A percentile compares a stretch with the other conserved stretches of the same genome.
phyloP scores from a whole-genome alignment of 2,888 invertebrate species.

The Nephrotoma flavescens region DNA sequence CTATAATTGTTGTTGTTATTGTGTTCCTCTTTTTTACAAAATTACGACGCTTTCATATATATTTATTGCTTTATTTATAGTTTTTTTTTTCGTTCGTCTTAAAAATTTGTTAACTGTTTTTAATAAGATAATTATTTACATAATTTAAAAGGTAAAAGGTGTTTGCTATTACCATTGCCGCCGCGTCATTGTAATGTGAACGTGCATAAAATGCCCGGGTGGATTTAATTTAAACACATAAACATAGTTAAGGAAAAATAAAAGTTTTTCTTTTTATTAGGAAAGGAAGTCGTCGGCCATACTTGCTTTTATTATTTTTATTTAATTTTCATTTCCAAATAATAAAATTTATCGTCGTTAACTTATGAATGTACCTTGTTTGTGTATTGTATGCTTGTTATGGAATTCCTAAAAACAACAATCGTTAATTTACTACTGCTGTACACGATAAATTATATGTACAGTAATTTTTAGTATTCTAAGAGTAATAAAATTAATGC shows the following conservation, averaged over 20 bases:
- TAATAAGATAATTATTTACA: not conserved
- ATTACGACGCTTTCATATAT: not conserved
- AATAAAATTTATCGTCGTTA: not conserved
- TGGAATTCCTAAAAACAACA: not conserved
- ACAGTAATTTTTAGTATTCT: not conserved
- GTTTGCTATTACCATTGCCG: not conserved
- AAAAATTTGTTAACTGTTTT: not conserved
- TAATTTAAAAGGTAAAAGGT: not conserved
- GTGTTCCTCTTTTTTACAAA: not conserved
- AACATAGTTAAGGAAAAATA: not conserved
- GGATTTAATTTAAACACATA: not conserved
- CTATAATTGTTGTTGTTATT: not conserved
- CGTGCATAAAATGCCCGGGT: not conserved
- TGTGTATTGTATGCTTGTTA: not conserved
- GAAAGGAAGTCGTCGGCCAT: not conserved
- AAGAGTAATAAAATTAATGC: not conserved
- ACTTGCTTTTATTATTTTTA: not conserved
- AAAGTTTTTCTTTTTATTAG: not conserved
- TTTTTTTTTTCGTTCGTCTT: not conserved
- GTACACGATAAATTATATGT: not conserved
- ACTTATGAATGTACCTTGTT: not conserved
- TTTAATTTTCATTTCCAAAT: not conserved
- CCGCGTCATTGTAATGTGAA: not conserved
- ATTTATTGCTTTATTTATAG: not conserved
- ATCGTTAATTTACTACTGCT: not conserved